Conservation (phyloP, 2,888 invertebrate species). For the Heteromurus nitidus region DNA sequence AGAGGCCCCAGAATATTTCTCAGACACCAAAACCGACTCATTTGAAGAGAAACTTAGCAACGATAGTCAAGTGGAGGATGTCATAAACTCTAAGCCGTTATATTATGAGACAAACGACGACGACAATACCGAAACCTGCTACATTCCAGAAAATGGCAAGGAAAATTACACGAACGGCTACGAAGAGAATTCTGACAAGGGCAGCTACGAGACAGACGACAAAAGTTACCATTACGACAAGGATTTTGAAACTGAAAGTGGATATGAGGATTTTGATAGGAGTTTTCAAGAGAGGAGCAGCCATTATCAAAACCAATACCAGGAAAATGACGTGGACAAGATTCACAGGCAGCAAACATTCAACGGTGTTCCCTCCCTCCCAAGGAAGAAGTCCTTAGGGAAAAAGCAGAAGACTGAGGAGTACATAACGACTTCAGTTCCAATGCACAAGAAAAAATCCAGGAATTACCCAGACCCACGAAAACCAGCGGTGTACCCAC, state of each 20-base stretch:
- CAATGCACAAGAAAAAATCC: slow-evolving; percentile 42
- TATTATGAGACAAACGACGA: too few relatives aligned
- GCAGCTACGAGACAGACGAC: slow-evolving; percentile 32
- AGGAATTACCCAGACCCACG: slow-evolving; percentile 68
- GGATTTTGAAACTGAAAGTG: slow-evolving; percentile 58
- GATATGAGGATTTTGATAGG: slow-evolving; percentile 54
- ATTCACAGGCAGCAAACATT: slow-evolving; percentile 38
- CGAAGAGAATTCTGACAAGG: slow-evolving; percentile 28
- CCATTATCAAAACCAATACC: not conserved
- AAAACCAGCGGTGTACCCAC: slow-evolving; percentile 71
- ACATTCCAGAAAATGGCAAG: slow-evolving; percentile 40
- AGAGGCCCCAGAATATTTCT: too few relatives aligned
- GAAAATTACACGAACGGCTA: slow-evolving; percentile 19
- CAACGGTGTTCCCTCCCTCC: slow-evolving; percentile 25
- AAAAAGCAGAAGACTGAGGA: slow-evolving; percentile 59
- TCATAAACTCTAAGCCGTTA: not conserved
- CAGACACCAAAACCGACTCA: slow-evolving; percentile 21
- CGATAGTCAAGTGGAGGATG: not conserved
- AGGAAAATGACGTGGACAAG: too few relatives aligned
- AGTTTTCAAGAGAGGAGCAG: slow-evolving; percentile 38
- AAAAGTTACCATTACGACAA: slow-evolving; percentile 55
- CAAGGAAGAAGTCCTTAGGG: slow-evolving; percentile 43
- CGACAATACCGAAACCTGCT: slow-evolving; percentile 37
- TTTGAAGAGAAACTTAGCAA: not conserved
- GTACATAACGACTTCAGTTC: not conserved